Conservation (phyloP, 2,888 invertebrate genomes). For the Bellardia bayeri region DNA sequence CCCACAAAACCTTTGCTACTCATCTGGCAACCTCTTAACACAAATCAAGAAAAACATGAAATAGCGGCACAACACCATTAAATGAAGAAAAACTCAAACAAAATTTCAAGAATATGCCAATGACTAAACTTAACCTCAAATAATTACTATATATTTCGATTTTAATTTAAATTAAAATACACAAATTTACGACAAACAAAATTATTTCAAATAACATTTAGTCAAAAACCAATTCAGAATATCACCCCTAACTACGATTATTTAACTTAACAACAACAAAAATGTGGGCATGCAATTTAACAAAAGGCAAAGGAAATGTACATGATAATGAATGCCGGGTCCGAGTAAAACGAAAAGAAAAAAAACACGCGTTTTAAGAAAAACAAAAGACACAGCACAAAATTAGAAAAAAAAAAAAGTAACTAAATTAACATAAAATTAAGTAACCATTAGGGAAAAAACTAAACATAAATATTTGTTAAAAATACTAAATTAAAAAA, state of each 20-base stretch:
- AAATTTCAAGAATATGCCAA: conserved; percentile 57
- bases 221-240: too few relatives aligned
- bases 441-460: conserved; percentile 7
- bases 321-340: conserved; percentile 53
- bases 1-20: not conserved
- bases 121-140: conserved; percentile 70
- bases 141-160: not conserved
- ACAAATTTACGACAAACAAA: not conserved
- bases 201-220: conserved; percentile 1
- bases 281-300: not conserved
- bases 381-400: not conserved
- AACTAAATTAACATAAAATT: conserved; percentile 16
- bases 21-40: conserved; percentile 52
- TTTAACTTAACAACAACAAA: conserved; percentile 24
- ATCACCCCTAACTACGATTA: not conserved
- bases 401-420: not conserved
- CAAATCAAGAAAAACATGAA: conserved; percentile 16
- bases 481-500: not conserved
- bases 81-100: conserved; percentile 2
- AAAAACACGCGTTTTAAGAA: conserved; percentile 50
- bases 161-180: not conserved
- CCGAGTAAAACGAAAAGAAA: not conserved
- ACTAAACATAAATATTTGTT: too few relatives aligned
- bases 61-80: conserved; percentile 64
- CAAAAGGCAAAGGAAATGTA: conserved; percentile 31